These are phyloP conservation scores for Caenorhabditis remanei DNA, from an alignment of 1,140 invertebrate species.

Conservation along the genomic window DNA sequence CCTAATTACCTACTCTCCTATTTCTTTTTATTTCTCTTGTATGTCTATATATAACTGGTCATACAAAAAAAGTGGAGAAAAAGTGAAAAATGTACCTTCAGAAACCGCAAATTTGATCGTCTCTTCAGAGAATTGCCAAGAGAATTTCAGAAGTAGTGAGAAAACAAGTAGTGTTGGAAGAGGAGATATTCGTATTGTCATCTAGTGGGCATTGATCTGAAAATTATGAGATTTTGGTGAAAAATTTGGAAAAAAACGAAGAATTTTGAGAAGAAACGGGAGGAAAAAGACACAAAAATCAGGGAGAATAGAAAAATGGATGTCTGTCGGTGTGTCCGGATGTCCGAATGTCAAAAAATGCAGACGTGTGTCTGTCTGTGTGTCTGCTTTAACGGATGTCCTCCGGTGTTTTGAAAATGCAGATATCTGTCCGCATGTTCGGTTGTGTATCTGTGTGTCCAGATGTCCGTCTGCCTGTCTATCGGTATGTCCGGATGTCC, in stretches of 20 bases:
- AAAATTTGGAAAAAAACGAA: neutral
- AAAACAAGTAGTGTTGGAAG: neutral
- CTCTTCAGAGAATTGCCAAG: neutral
- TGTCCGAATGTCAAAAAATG: no score
- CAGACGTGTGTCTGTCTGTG: no score
- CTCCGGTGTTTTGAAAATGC: no score
- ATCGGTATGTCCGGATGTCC: no score
- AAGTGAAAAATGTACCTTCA: slow-evolving; percentile 16
- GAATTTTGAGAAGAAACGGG: neutral
- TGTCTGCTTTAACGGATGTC: no score
- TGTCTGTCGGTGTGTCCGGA: no score
- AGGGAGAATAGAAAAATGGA: no score
- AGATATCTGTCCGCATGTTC: no score
- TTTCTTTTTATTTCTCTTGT: neutral
- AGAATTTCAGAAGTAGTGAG: neutral
- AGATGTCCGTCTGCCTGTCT: no score
- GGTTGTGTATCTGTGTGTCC: no score
- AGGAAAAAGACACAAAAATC: neutral
- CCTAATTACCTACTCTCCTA: neutral
- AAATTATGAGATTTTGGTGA: neutral
- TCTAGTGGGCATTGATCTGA: slow-evolving; percentile 46
- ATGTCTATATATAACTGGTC: slow-evolving; percentile 6
- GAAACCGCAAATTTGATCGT: slow-evolving; percentile 29
- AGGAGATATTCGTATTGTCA: slow-evolving; percentile 17
- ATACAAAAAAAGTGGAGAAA: no score